These are phyloP conservation scores for Anagyrus pseudococci DNA, from an alignment of 2,888 invertebrate genomes.

Conservation along the genomic window DNA sequence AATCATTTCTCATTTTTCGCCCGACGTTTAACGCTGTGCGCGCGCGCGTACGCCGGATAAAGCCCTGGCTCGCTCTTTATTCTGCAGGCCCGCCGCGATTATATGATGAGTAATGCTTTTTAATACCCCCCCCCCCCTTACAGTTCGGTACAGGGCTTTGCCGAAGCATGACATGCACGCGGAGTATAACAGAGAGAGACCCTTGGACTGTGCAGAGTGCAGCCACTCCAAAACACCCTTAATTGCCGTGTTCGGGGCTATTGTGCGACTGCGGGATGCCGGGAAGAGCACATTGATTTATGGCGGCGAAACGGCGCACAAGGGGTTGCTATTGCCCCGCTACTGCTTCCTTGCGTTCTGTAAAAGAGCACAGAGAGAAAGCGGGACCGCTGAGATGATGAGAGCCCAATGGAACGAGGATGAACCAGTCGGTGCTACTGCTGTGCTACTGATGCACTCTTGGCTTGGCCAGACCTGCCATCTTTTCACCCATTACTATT, in stretches of 20 bases:
- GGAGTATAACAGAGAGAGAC: conserved; percentile 1
- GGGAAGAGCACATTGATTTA: conserved; percentile 38
- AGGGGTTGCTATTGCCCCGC: conserved; percentile 27
- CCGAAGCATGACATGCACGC: conserved; percentile 16
- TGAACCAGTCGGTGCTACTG: too few species aligned
- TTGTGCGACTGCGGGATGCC: conserved; percentile 36
- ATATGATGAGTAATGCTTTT: conserved; percentile 63
- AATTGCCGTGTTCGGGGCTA: conserved; percentile 57
- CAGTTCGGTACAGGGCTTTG: background rate
- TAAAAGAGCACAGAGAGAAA: conserved; percentile 1
- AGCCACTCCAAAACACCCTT: conserved; percentile 62
- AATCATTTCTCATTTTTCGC: conserved; percentile 60
- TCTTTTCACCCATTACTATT: too few species aligned
- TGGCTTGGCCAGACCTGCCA: too few species aligned
- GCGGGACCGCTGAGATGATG: background rate
- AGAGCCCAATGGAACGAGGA: background rate
- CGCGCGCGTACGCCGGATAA: too few species aligned
- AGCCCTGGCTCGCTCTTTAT: background rate
- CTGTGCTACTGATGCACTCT: too few species aligned
- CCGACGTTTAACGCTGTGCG: conserved; percentile 31
- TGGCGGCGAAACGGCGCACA: conserved; percentile 18
- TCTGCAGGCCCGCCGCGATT: conserved; percentile 43
- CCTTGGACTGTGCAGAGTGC: conserved; percentile 35
- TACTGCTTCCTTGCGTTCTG: background rate
- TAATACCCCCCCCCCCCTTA: conserved; percentile 52